A percentile compares a stretch with the other conserved stretches of the same genome.
These are phyloP conservation scores for Diploptera punctata DNA, from an alignment of 2,888 invertebrate genomes.

Conservation along the genomic window DNA sequence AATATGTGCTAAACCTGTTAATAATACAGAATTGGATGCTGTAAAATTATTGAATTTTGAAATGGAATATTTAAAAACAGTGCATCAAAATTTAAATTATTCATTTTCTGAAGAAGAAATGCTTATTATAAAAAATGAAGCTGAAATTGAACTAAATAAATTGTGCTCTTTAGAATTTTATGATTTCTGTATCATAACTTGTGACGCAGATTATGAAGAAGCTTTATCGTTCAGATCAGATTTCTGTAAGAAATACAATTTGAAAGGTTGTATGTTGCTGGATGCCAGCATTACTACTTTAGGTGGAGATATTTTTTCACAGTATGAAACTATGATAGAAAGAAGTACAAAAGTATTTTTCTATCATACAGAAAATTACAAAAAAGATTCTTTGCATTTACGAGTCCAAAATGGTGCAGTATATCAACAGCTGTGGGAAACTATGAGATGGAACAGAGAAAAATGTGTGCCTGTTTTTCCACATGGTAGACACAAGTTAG, in stretches of 20 bases:
- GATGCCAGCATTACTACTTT: background rate
- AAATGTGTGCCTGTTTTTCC: slow-evolving; percentile 22
- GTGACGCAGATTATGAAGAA: slow-evolving; percentile 14
- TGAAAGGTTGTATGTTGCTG: slow-evolving; percentile 18
- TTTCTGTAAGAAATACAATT: slow-evolving; percentile 6
- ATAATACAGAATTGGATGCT: no score
- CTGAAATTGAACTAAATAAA: background rate
- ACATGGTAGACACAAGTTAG: slow-evolving; percentile 1
- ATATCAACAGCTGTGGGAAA: slow-evolving; percentile 17
- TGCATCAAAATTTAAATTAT: no score
- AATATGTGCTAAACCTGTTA: no score
- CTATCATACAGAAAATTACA: slow-evolving; percentile 18
- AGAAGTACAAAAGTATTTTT: slow-evolving; percentile 24
- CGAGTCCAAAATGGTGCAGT: slow-evolving; percentile 25
- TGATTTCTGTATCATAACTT: slow-evolving; percentile 17
- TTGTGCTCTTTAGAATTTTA: background rate
- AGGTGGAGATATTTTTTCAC: slow-evolving; percentile 13
- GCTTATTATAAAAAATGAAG: background rate
- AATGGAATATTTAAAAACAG: no score
- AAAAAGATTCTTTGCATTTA: background rate
- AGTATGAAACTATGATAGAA: slow-evolving; percentile 21
- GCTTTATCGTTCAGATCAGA: background rate
- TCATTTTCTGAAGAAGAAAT: no score
- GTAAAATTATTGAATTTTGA: no score
- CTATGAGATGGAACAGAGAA: background rate